Conservation (phyloP, 2,113 vertebrate genomes). For the Synchiropus splendidus region DNA sequence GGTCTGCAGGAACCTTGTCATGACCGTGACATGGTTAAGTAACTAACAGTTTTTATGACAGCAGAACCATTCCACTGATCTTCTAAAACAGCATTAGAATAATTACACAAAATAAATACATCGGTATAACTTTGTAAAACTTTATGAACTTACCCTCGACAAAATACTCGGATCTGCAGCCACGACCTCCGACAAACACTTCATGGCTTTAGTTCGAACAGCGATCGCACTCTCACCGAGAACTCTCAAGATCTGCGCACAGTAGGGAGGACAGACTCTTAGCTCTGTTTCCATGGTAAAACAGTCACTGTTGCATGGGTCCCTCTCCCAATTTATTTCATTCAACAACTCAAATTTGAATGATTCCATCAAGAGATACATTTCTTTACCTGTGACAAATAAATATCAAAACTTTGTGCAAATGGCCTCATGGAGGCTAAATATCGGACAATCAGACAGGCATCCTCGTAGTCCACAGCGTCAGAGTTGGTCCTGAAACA, state of each 20-base stretch:
- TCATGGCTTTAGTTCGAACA: conserved; percentile 99
- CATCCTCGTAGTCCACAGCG: conserved; percentile 86
- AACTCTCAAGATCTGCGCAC: conserved; percentile 85
- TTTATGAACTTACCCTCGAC: conserved; percentile 73
- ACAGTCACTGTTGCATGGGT: neutral
- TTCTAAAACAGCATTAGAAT: too few species aligned
- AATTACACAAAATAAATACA: too few species aligned
- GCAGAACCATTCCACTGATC: too few species aligned
- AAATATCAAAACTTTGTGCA: conserved; percentile 99
- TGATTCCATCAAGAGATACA: neutral
- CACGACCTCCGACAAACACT: conserved; percentile 97
- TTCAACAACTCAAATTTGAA: neutral
- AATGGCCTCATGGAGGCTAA: conserved; percentile 99
- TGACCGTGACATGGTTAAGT: too few species aligned
- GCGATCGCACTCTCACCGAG: conserved; percentile 98
- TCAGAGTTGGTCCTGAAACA: conserved; percentile 78
- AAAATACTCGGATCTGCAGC: conserved; percentile 98
- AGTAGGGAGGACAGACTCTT: neutral
- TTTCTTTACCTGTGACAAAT: conserved; percentile 92
- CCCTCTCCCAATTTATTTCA: too few species aligned
- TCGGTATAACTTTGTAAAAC: too few species aligned
- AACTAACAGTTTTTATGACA: too few species aligned
- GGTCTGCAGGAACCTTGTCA: too few species aligned
- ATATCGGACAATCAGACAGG: conserved; percentile 93
- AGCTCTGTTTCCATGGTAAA: neutral